Evolutionary conservation across 2,113 vertebrate species (phyloP), one percentile per base, ranked within the genome.

Genomic region (Daphoenositta chrysoptera): DNA sequence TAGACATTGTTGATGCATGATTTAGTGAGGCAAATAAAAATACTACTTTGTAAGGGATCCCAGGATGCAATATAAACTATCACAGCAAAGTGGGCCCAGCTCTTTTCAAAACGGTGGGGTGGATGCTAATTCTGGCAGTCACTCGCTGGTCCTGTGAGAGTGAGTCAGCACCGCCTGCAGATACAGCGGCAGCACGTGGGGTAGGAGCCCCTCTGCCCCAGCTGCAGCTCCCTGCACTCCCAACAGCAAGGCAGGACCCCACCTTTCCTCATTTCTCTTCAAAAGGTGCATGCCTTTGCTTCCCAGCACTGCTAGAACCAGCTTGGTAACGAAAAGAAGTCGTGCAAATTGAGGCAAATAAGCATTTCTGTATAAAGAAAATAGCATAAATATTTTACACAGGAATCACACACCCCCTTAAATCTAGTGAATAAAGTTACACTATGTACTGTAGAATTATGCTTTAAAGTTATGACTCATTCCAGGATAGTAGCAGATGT

Each of bases 401-500:
- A 45, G 51, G 50, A 83, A 63, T 79, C 60, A 63, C 2, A 2
- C 37, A 51, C 26, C 33, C 79, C 70, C 70, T 53, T 72, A 44
- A 39, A 44, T 77, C 37, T 84, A 80, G 51, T 45, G 85, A 85
- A 31, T 70, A 86, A 71, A 83, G 33, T 58, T 84, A 58, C 50
- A 21, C 35, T 84, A 7, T 26, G 51, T 81, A 40, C 73, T 51
- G 45, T 26, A 83, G 64, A 84, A 64, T 73, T 60, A 69, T 44
- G 18, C 42, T 64, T 89, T 60, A 60, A 90, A 71, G 27, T 56
- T 45, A 60, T 97, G 95, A 94, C 63, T 95, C 83, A 89, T 77
- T 83, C 22, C 51, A 80, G 35, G 73, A 69, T 80, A 85, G 60
- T 13, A 89, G 44, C 70, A 90, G 80, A 68, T 89, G 64, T 81